Evolutionary conservation across 2,888 invertebrate genomes (phyloP).

Genomic region (Drosophila histrio): DNA sequence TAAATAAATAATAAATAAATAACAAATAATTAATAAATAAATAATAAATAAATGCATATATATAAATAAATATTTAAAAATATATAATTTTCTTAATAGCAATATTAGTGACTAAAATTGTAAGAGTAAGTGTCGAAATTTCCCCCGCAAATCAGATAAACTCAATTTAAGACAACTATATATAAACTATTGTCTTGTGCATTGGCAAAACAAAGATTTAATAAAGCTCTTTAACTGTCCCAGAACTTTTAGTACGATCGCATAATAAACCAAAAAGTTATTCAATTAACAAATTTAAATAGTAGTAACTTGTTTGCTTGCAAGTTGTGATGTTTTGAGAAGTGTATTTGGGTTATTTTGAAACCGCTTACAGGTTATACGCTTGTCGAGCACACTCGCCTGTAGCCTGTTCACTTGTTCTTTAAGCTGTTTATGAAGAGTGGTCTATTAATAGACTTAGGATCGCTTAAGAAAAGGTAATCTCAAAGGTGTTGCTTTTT

Average conservation of each 20-base stretch:
- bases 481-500: slow-evolving; percentile 9
- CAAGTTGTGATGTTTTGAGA: not conserved
- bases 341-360: not conserved
- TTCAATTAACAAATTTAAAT: not conserved
- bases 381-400: not conserved
- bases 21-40: no score
- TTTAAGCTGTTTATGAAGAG: not conserved
- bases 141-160: no score
- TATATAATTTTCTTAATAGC: no score
- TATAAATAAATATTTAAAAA: no score
- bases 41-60: no score
- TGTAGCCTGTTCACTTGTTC: not conserved
- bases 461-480: slow-evolving; percentile 5
- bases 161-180: not conserved
- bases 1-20: no score
- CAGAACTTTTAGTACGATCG: not conserved
- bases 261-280: not conserved
- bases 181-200: not conserved
- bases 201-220: not conserved
- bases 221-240: not conserved
- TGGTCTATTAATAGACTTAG: slow-evolving; percentile 6
- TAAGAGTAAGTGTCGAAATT: no score
- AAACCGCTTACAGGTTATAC: not conserved
- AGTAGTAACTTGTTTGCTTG: not conserved
- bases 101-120: no score